phyloP scores from a whole-genome alignment of 2,888 invertebrate species.

The Callyntrura guangdongensis region DNA sequence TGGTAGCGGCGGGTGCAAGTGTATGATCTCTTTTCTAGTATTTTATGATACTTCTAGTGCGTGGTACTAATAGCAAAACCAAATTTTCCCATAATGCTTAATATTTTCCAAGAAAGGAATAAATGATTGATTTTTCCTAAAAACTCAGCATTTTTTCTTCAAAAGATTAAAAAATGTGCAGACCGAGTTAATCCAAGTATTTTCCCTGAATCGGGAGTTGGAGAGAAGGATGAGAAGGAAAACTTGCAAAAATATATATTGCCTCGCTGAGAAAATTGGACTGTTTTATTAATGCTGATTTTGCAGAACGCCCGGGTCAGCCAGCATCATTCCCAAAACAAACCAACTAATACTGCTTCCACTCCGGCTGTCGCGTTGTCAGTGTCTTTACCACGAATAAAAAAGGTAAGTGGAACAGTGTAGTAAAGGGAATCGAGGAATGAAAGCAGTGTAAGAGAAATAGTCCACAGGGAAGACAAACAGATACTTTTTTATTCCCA shows the following conservation, averaged over 20 bases:
- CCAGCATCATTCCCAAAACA: not conserved
- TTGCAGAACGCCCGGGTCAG: slow-evolving; percentile 35
- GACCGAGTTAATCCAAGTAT: not conserved
- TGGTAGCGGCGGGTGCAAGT: slow-evolving; percentile 3
- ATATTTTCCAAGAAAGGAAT: slow-evolving; percentile 40
- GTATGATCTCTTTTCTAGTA: slow-evolving; percentile 38
- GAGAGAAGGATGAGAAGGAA: slow-evolving; percentile 6
- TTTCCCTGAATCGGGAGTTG: not conserved
- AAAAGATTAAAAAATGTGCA: slow-evolving; percentile 22
- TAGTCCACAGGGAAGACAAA: slow-evolving; percentile 43
- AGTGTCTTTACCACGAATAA: not conserved
- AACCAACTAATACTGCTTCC: not conserved
- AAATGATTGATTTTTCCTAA: slow-evolving; percentile 59
- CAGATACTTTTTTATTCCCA: slow-evolving; percentile 60
- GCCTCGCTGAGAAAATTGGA: slow-evolving; percentile 5
- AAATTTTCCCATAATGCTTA: slow-evolving; percentile 46
- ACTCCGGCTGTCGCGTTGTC: not conserved
- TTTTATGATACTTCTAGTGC: not conserved
- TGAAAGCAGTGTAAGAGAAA: slow-evolving; percentile 42
- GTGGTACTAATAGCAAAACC: slow-evolving; percentile 46
- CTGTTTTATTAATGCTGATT: slow-evolving; percentile 51
- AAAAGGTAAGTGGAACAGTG: slow-evolving; percentile 21
- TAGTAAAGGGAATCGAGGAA: not conserved
- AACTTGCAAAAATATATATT: slow-evolving; percentile 49
- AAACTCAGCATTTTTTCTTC: slow-evolving; percentile 37